phyloP scores from a whole-genome alignment of 2,888 invertebrate species.

The Meliscaeva auricollis region DNA sequence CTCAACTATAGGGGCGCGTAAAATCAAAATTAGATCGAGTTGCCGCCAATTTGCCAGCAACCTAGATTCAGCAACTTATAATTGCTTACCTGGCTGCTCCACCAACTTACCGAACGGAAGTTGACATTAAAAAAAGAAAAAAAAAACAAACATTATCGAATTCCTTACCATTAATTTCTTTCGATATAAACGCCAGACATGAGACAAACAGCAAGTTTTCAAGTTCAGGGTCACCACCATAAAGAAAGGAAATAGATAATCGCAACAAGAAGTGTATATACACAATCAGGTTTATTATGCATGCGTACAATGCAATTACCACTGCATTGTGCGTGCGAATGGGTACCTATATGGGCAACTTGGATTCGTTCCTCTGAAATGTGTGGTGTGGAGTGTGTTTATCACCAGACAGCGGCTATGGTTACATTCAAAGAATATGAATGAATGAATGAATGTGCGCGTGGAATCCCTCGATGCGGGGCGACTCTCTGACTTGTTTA shows the following conservation, averaged over 20 bases:
- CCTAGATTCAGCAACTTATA: no score
- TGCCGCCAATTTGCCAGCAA: no score
- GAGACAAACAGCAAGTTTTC: slow-evolving; percentile 41
- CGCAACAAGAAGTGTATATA: neutral
- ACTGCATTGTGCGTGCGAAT: slow-evolving; percentile 52
- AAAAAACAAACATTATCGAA: neutral
- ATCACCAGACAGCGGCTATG: slow-evolving; percentile 7
- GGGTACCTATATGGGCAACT: neutral
- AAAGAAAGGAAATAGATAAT: slow-evolving; percentile 55
- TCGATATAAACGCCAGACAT: slow-evolving; percentile 16
- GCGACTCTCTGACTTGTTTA: neutral
- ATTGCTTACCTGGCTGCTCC: no score
- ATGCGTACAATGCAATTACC: slow-evolving; percentile 57
- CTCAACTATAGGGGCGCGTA: no score
- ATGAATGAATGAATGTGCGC: slow-evolving; percentile 42
- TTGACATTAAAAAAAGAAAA: neutral
- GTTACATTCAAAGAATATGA: slow-evolving; percentile 60
- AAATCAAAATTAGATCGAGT: no score
- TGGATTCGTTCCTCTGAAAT: neutral
- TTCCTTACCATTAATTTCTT: neutral
- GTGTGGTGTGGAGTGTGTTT: slow-evolving; percentile 5
- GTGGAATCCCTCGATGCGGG: slow-evolving; percentile 35
- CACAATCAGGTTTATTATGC: slow-evolving; percentile 62
- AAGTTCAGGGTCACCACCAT: slow-evolving; percentile 63
- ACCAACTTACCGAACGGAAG: slow-evolving; percentile 37